Evolutionary conservation across 64 coral and sea anemone species (phyloP).

Genomic region (Actinia equina): DNA sequence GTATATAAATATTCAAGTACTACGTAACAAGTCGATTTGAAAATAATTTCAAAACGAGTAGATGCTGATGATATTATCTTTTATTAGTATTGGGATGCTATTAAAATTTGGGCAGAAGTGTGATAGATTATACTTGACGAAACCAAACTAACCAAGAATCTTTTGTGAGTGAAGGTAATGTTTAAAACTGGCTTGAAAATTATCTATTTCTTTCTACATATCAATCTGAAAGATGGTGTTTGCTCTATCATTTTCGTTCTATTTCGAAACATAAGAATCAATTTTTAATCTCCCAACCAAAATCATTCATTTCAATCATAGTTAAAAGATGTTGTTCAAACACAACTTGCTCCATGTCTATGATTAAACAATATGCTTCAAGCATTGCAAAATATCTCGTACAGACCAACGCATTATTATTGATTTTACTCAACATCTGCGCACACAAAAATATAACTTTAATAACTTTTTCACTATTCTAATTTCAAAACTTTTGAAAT

Average conservation of each 20-base stretch:
- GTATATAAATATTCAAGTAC: no score
- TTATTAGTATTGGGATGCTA: background rate
- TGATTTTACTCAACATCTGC: constrained; percentile 2
- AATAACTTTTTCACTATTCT: background rate
- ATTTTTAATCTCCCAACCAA: background rate
- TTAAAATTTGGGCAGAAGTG: background rate
- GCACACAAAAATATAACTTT: background rate
- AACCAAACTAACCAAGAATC: background rate
- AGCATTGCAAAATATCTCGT: background rate
- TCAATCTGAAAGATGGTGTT: no score
- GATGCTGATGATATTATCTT: background rate
- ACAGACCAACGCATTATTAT: background rate
- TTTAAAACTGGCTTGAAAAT: background rate
- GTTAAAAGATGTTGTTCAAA: background rate
- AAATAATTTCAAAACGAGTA: background rate
- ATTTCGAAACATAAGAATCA: background rate
- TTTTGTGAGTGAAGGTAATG: background rate
- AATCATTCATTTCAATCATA: background rate
- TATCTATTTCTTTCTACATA: no score
- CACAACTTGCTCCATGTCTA: background rate
- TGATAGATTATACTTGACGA: background rate
- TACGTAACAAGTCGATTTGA: background rate
- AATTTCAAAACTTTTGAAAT: background rate
- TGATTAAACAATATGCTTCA: background rate
- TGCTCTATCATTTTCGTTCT: no score